Base-by-base conservation (phyloP, 2,113 vertebrate genomes). In the Psammodynastes pulverulentus region DNA sequence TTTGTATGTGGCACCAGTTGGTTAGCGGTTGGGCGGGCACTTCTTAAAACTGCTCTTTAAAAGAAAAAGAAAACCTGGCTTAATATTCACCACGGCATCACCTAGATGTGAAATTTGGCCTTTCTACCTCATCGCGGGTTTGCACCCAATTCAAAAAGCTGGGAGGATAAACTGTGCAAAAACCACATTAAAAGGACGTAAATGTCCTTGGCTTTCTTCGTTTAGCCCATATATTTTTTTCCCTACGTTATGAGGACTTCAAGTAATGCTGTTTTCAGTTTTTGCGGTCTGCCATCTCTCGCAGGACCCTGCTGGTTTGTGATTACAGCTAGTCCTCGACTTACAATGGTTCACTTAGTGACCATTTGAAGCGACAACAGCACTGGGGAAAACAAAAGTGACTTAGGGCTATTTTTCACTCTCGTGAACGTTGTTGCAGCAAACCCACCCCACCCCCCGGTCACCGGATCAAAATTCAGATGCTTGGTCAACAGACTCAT, bases 1-100 rank as follows among this genome's bases (percentile, higher is more conserved):
- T 91, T 52, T 23, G 91, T 39, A 56, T 93, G 95, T 95, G 95
- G 95, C 94, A 93, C 91, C 1, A 4, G 24, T 72, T 92, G 12
- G 29, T 67, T 19, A 93, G 94, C 89, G 34, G 72, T 21, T 0
- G 48, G 88, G 84, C 85, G 54, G 4, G 85, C 62, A 48, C 12
- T 48, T 62, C 67, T 1, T 86, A 84, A 29, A 84, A 51, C 12
- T 24, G 51, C 39, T 34, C 9, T 39, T 34, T 24, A 0, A 88
- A 88, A 21, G 5, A 46, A 45, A 46, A 46, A 10, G 3, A 39
- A 89, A 90, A 92, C 2, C 84, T 17, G 49, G 92, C 48, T 87
- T 0, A 1, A 1, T 2, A n/a, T 48, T 54, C 9, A 29, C 49
- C 15, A 46, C 19, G 21, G 17, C 48, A 51, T 87, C 10, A 15